These are phyloP conservation scores for Acrobasis suavella DNA, from an alignment of 2,888 invertebrate species.

Conservation along the genomic window DNA sequence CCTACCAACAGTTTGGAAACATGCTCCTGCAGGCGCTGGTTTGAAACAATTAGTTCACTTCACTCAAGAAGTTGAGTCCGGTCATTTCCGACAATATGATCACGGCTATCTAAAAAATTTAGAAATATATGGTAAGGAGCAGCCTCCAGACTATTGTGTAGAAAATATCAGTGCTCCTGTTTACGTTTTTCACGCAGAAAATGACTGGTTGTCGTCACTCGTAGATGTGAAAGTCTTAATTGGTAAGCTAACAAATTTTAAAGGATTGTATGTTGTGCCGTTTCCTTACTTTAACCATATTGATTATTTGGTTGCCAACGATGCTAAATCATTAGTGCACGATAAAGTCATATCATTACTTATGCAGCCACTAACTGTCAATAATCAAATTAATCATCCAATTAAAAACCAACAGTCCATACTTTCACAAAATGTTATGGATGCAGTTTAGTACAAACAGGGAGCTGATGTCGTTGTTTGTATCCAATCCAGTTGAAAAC, in stretches of 20 bases:
- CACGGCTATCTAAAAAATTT: constrained; percentile 36
- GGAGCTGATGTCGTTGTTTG: too few species aligned
- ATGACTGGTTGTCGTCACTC: constrained; percentile 39
- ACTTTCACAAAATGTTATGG: too few species aligned
- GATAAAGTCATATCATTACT: constrained; percentile 1
- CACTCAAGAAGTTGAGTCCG: constrained; percentile 38
- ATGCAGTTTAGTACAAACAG: too few species aligned
- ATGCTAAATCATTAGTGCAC: constrained; percentile 35
- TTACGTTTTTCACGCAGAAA: constrained; percentile 36
- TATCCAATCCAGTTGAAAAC: too few species aligned
- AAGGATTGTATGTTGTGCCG: constrained; percentile 34
- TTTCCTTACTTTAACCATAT: constrained; percentile 39
- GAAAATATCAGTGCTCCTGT: constrained; percentile 37
- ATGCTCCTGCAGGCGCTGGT: constrained; percentile 63
- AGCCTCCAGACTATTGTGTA: constrained; percentile 39
- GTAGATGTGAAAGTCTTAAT: constrained; percentile 35
- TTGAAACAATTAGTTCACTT: constrained; percentile 59
- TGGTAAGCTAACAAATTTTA: constrained; percentile 35
- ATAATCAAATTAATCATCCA: too few species aligned
- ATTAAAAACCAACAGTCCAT: too few species aligned
- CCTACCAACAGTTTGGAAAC: constrained; percentile 32
- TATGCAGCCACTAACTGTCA: too few species aligned
- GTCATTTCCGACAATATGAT: constrained; percentile 42
- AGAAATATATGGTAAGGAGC: constrained; percentile 30
- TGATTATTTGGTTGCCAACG: constrained; percentile 42